Base-by-base conservation (phyloP, 2,113 vertebrate genomes). In the Hirundichthys speculiger region DNA sequence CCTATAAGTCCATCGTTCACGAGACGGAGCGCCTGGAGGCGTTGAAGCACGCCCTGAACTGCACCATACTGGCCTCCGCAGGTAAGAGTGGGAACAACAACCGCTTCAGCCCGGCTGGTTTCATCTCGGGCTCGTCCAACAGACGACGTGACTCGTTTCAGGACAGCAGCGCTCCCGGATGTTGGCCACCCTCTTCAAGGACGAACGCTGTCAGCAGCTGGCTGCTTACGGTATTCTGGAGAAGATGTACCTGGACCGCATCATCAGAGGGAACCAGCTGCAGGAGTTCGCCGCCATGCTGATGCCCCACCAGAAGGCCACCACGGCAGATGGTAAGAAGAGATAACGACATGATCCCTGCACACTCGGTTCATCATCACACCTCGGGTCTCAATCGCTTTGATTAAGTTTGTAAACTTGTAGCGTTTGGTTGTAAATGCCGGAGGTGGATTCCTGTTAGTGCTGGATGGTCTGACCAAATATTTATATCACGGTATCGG, bases 301-400 rank as follows among this genome's bases (percentile, higher is more conserved):
- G 13, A 98, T 98, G 96, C 98, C 98, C 19, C 98, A 99, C 69
- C 98, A 99, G 82, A 99, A 99, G 83, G 98, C 98, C 40, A 99
- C 98, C 52, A 99, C 97, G 53, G 96, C 95, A 0, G 98, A 99
- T 45, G 98, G 98, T 98, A 90, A 45, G 81, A 27, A 4, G 1
- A 48, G 27, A 49, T 6, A 18, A 34, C n/a, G n/a, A n/a, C n/a
- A n/a, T n/a, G n/a, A n/a, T n/a, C n/a, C n/a, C n/a, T n/a, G n/a
- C n/a, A n/a, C n/a, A n/a, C n/a, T n/a, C n/a, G n/a, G n/a, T n/a
- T n/a, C n/a, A n/a, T n/a, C n/a, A n/a, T n/a, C n/a, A n/a, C n/a
- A n/a, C n/a, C n/a, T n/a, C n/a, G 14, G 14, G 3, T 40, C 39
- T 5, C 3, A 15, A 15, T 41, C 39, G 2, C 13, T 39, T 39